A percentile compares a stretch with the other conserved stretches of the same genome.
These are phyloP conservation scores for Musca domestica DNA, from an alignment of 1,140 invertebrate species.

Conservation along the genomic window DNA sequence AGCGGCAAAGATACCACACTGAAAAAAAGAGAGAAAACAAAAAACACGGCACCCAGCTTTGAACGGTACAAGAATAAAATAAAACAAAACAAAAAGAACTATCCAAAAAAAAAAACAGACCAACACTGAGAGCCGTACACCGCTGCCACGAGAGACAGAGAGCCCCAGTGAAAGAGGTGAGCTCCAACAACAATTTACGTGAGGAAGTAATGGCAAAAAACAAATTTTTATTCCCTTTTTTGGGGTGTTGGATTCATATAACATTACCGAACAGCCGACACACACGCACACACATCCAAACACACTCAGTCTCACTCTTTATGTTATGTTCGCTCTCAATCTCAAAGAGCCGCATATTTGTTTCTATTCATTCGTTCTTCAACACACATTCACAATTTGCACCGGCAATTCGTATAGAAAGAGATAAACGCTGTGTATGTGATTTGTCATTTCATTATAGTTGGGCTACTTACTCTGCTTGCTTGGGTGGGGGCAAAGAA, in stretches of 20 bases:
- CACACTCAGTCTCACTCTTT: not conserved
- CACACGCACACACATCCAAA: slow-evolving; percentile 7
- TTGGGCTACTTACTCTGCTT: slow-evolving; percentile 1
- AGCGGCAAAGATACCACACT: slow-evolving; percentile 1
- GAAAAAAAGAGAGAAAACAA: too few species aligned
- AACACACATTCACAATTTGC: not conserved
- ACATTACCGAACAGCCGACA: slow-evolving; percentile 21
- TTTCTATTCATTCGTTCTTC: not conserved
- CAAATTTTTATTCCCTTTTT: slow-evolving; percentile 31
- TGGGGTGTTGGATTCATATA: slow-evolving; percentile 33
- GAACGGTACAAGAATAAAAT: not conserved
- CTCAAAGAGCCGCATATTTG: not conserved
- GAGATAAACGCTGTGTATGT: not conserved
- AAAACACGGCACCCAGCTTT: not conserved
- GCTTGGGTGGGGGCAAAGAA: not conserved
- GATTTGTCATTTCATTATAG: not conserved
- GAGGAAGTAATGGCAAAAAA: slow-evolving; percentile 12
- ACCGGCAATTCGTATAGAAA: slow-evolving; percentile 1
- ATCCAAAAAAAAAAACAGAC: not conserved
- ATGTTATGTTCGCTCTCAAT: not conserved
- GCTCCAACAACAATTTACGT: too few species aligned
- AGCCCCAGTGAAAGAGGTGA: too few species aligned
- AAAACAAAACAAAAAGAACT: not conserved
- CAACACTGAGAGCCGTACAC: not conserved
- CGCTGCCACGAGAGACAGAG: too few species aligned